Evolutionary conservation across 2,888 invertebrate species (phyloP), one percentile per base, ranked within the genome.

Genomic region (Malthinus flaveolus): DNA sequence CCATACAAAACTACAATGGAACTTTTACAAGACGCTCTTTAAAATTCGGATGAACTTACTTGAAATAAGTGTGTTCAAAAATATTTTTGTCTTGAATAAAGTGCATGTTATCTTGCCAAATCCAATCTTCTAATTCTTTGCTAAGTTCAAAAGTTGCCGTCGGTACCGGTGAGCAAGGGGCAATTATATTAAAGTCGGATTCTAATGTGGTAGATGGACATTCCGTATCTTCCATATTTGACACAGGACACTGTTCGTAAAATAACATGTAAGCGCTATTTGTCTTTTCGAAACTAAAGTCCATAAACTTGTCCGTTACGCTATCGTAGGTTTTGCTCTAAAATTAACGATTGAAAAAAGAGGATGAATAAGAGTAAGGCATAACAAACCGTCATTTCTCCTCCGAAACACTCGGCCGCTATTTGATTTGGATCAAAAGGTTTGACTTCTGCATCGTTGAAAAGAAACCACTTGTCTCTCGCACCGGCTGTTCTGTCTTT

Each of bases 221-320:
- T 42, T 69, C 71, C 57, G 71, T 70, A 56, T 72, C 76, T 12
- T 74, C 72, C 71, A 70, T 64, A 75, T 78, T 68, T 74, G 77
- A 63, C 10, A 71, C 45, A 11, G 84, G 83, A 63, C 89, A 89
- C 69, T 93, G 85, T 77, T 97, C 95, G 79, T 97, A 97, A 78
- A 97, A 97, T 68, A 97, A 77, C 97, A 97, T 97, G 78, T 97
- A 97, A 1, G 97, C 97, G 73, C 95, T 95, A 79, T 97, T 96
- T 1, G 96, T 96, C 83, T 97, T 97, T 79, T 97, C 97, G 76
- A 96, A 96, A 70, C 95, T 95, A 75, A 97, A 95, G 77, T 97
- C 97, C 90, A 97, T 91, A 77, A 95, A 97, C 77, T 96, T 96
- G 71, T 97, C 97, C 7, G 95, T 95, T 15, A 95, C 95, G 0